Conservation (phyloP, 2,888 invertebrate species). For the Arenicola marina region DNA sequence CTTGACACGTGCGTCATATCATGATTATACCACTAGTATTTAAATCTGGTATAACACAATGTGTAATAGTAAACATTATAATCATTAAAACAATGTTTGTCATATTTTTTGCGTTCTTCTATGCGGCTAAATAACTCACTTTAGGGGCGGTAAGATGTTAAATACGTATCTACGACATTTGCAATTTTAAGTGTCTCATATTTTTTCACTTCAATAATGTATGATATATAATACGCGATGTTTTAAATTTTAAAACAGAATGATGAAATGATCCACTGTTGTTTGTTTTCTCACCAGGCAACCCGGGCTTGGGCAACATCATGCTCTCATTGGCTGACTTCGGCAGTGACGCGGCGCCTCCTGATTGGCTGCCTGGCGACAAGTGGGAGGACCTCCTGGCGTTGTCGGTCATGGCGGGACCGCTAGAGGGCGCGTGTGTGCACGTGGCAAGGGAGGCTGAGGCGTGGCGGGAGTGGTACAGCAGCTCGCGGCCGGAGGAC, state of each 20-base stretch:
- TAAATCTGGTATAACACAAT: too few relatives aligned
- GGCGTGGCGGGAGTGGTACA: slow-evolving; percentile 55
- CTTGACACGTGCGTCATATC: too few relatives aligned
- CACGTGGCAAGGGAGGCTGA: slow-evolving; percentile 48
- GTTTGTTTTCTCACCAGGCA: slow-evolving; percentile 41
- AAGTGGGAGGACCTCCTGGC: slow-evolving; percentile 60
- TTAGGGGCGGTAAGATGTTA: too few relatives aligned
- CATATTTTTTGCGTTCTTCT: too few relatives aligned
- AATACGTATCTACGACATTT: too few relatives aligned
- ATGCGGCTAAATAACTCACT: too few relatives aligned
- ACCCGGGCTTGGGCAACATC: slow-evolving; percentile 57
- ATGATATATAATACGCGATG: too few relatives aligned
- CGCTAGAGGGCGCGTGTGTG: slow-evolving; percentile 56
- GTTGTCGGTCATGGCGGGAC: slow-evolving; percentile 56
- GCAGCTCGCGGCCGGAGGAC: slow-evolving; percentile 44
- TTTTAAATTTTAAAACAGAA: neutral
- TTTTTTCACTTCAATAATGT: too few relatives aligned
- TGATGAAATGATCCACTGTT: neutral
- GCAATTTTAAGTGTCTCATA: too few relatives aligned
- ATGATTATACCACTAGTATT: too few relatives aligned
- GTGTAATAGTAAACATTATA: neutral
- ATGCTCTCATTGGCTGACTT: slow-evolving; percentile 56
- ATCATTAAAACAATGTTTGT: neutral
- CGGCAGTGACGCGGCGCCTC: slow-evolving; percentile 49
- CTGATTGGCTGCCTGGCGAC: slow-evolving; percentile 53